Percentiles rank a stretch among this genome's conserved stretches.
phyloP scores from a whole-genome alignment of 2,888 invertebrate species.

The Belgica antarctica region DNA sequence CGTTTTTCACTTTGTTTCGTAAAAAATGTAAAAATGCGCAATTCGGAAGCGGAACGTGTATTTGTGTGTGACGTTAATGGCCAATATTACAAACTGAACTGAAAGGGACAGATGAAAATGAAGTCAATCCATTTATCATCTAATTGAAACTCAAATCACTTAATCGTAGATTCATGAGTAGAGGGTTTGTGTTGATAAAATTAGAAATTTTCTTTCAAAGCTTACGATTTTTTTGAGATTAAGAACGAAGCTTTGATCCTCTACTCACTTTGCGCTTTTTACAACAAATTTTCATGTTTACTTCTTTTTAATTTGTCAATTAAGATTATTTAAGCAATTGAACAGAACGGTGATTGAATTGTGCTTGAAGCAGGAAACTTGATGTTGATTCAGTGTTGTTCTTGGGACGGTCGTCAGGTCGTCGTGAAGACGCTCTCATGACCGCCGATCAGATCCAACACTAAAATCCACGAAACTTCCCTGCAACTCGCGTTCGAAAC shows the following conservation, averaged over 20 bases:
- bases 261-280: slow-evolving; percentile 3
- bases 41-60: slow-evolving; percentile 44
- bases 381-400: no score
- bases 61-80: slow-evolving; percentile 6
- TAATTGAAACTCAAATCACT: not conserved
- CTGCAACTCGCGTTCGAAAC: no score
- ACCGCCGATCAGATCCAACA: no score
- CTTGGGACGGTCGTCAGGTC: no score
- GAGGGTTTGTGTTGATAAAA: not conserved
- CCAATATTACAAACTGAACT: not conserved
- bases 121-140: slow-evolving; percentile 9
- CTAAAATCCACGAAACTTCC: no score
- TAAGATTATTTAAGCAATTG: not conserved
- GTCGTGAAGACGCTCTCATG: no score
- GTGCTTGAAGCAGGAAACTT: not conserved
- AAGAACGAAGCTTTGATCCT: not conserved
- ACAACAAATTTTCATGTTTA: slow-evolving; percentile 12
- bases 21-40: slow-evolving; percentile 36
- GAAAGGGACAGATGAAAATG: not conserved
- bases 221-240: not conserved
- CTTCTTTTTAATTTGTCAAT: not conserved
- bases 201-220: not conserved
- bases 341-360: no score
- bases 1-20: no score
- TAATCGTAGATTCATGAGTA: slow-evolving; percentile 8